Conservation (phyloP, 2,113 vertebrate genomes). For the Myrmecobius fasciatus region DNA sequence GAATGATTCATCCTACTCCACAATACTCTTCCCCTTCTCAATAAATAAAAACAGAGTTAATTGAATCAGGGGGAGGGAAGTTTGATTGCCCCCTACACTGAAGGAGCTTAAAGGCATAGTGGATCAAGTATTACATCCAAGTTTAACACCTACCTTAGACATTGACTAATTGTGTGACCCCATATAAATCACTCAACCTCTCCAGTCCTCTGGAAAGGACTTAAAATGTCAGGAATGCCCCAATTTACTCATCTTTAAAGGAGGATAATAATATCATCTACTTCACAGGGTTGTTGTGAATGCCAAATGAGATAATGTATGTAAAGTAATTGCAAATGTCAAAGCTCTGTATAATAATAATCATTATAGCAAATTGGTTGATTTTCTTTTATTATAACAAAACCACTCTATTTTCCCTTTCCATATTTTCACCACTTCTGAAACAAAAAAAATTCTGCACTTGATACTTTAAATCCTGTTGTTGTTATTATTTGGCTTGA, state of each 20-base stretch:
- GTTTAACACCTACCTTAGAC: background rate
- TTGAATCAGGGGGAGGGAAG: background rate
- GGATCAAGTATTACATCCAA: background rate
- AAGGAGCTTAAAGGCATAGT: background rate
- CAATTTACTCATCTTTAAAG: background rate
- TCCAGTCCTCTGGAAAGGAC: background rate
- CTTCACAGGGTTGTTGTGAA: background rate
- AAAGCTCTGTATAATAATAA: background rate
- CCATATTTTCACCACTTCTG: too few species aligned
- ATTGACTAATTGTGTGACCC: background rate
- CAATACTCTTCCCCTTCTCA: background rate
- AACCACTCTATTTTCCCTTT: background rate
- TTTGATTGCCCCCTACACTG: background rate
- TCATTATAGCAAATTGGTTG: accelerated
- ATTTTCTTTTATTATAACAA: background rate
- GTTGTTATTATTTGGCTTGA: background rate
- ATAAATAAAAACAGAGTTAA: background rate
- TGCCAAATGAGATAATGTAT: background rate
- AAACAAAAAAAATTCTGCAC: background rate
- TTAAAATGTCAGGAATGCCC: background rate
- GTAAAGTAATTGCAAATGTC: background rate
- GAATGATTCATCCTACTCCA: background rate
- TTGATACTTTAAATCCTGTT: background rate
- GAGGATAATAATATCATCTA: background rate
- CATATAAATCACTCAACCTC: background rate